Evolutionary conservation across 1,140 invertebrate species (phyloP).

Genomic region (Gryllus bimaculatus): DNA sequence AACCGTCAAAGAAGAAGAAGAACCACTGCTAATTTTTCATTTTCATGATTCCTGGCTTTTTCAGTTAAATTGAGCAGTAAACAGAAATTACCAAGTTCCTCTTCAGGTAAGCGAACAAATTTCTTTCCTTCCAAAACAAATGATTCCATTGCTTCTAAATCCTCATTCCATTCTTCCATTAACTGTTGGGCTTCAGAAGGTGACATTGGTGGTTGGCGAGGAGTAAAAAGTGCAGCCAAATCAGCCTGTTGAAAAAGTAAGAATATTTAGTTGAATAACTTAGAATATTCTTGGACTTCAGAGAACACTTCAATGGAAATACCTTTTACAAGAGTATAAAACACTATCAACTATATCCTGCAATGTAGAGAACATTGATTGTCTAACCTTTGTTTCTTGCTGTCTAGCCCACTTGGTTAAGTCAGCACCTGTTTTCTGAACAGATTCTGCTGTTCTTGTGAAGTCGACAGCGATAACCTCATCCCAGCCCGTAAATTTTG

Average conservation of each 20-base stretch:
- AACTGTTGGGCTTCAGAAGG: conserved; percentile 79
- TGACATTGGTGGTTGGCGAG: conserved; percentile 81
- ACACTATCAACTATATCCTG: too few species aligned
- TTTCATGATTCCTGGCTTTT: too few species aligned
- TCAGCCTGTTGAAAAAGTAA: conserved; percentile 54
- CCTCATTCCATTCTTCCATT: conserved; percentile 87
- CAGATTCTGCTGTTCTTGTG: conserved; percentile 94
- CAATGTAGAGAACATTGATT: background rate
- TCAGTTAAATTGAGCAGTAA: too few species aligned
- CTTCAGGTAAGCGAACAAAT: conserved; percentile 89
- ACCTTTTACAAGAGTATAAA: too few species aligned
- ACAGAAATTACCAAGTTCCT: conserved; percentile 68
- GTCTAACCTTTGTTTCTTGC: conserved; percentile 70
- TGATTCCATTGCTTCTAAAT: conserved; percentile 92
- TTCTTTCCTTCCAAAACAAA: conserved; percentile 97
- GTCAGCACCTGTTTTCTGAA: conserved; percentile 91
- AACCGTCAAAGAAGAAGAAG: too few species aligned
- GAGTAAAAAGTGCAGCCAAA: conserved; percentile 89
- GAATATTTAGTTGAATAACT: too few species aligned
- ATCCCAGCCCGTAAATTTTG: conserved; percentile 96
- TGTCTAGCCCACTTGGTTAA: conserved; percentile 85
- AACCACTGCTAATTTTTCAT: too few species aligned
- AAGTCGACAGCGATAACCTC: conserved; percentile 99
- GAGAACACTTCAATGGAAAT: too few species aligned
- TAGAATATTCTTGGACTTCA: too few species aligned